Base-by-base conservation (phyloP, 2,888 invertebrate genomes). In the Fragum fragum region DNA sequence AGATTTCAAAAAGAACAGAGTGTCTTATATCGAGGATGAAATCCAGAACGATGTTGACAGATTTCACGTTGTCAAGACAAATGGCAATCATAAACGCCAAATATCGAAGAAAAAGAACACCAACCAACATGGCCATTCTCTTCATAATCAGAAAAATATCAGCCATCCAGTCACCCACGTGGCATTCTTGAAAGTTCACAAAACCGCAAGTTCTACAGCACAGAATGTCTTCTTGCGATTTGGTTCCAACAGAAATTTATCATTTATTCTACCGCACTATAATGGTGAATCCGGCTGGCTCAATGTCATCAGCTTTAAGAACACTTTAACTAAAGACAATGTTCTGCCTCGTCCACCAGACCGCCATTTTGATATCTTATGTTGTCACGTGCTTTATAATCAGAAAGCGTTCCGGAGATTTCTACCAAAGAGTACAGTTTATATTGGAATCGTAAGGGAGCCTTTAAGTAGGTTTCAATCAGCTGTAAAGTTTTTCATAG, bases 341-440 rank as follows among this genome's bases (percentile, higher is more conserved):
- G 72, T 87, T 9, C 59, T 88, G 7, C 80, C 88, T 0, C 76
- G 83, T 1, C 86, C 87, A 1, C 36, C 32, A 7, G 85, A 79
- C 14, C 73, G 70, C n/a, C 83, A 73, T 18, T 89, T 82, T 68
- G 90, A 91, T 47, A 78, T 91, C 9, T 71, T 88, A n/a, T 90
- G 90, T 71, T 86, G 85, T 77, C 91, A 90, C 77, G 88, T 90
- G 61, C 70, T 90, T 3, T 91, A 88, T 74, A 76, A 89, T 23
- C 69, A 76, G 0, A 26, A 57, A 0, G 72, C 77, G 2, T 88
- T 90, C 63, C 61, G 69, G 32, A 53, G 53, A 2, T 79, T 77
- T 28, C 68, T 91, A 23, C 90, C 88, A 9, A 47, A 61, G 1
- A 87, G 89, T 69, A 89, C 90, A 1, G 59, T 74, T 6, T 88